A percentile compares a stretch with the other conserved stretches of the same genome.
Conservation (phyloP, 2,797 vertebrate genomes). For the Microctenopoma stevenorrisi region DNA sequence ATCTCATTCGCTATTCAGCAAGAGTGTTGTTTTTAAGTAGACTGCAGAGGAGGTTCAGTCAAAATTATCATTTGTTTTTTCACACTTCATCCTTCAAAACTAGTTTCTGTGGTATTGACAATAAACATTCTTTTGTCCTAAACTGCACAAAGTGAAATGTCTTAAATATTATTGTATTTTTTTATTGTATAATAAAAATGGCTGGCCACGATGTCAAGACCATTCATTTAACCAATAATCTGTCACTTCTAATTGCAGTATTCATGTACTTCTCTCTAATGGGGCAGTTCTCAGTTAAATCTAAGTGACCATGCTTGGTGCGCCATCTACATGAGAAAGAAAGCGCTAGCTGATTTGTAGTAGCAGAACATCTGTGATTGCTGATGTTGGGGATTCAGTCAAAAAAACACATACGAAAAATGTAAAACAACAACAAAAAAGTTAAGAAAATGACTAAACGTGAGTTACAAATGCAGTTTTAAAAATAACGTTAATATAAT, state of each 20-base stretch:
- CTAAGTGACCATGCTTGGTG: neutral
- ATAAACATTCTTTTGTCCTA: slow-evolving; percentile 4
- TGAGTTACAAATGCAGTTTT: no score
- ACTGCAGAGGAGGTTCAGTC: slow-evolving; percentile 55
- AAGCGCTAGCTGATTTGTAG: no score
- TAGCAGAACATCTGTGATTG: neutral
- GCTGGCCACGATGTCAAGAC: neutral
- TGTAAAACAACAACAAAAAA: neutral
- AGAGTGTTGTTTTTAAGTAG: slow-evolving; percentile 45
- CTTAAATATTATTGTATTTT: neutral
- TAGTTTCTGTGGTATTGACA: slow-evolving; percentile 28
- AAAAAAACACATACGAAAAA: neutral
- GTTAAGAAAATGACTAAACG: no score
- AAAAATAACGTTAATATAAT: no score
- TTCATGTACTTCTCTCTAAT: neutral
- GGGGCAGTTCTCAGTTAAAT: neutral
- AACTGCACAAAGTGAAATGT: slow-evolving; percentile 1
- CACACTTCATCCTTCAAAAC: slow-evolving; percentile 42
- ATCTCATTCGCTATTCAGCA: slow-evolving; percentile 67
- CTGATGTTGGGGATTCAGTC: neutral
- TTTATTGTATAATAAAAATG: neutral
- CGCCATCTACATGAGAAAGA: neutral
- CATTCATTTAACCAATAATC: neutral
- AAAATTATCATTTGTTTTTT: slow-evolving; percentile 46
- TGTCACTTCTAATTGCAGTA: neutral